Evolutionary conservation across 2,888 invertebrate genomes (phyloP).

Genomic region (Hydrotaea cyrtoneurina): DNA sequence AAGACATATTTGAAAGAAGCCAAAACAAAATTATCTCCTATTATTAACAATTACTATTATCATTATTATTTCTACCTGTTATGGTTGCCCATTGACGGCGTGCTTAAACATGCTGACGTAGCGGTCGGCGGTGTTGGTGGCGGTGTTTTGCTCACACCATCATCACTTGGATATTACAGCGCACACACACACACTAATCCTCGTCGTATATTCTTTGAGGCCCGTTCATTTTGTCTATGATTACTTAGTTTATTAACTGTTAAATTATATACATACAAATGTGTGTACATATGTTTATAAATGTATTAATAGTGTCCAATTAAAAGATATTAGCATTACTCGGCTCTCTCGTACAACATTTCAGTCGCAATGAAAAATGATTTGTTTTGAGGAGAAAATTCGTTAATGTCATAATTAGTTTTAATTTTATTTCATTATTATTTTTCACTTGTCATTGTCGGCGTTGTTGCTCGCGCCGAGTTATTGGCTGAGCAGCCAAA

Average conservation of each 20-base stretch:
- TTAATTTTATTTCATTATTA: conserved; percentile 8
- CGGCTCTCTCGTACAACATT: neutral
- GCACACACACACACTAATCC: neutral
- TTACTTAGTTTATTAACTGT: conserved; percentile 40
- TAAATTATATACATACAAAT: conserved; percentile 51
- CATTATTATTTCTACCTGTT: neutral
- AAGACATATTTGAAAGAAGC: neutral
- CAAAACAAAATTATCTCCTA: conserved; percentile 3
- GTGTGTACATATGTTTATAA: too few relatives aligned
- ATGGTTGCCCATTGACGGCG: neutral
- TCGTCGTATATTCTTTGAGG: neutral
- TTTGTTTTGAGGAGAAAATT: conserved; percentile 1
- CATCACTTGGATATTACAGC: neutral
- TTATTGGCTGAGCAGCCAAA: conserved; percentile 26
- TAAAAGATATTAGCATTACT: conserved; percentile 47
- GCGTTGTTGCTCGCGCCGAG: conserved; percentile 15
- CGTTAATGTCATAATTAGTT: conserved; percentile 33
- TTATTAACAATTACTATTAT: neutral
- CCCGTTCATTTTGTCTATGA: conserved; percentile 1
- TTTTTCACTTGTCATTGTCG: conserved; percentile 20
- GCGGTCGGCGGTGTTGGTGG: neutral
- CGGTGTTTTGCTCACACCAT: neutral
- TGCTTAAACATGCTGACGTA: neutral
- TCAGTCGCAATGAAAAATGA: conserved; percentile 3
- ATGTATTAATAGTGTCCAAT: conserved; percentile 57